Evolutionary conservation across 2,113 vertebrate genomes (phyloP).

Genomic region (Zeus faber): DNA sequence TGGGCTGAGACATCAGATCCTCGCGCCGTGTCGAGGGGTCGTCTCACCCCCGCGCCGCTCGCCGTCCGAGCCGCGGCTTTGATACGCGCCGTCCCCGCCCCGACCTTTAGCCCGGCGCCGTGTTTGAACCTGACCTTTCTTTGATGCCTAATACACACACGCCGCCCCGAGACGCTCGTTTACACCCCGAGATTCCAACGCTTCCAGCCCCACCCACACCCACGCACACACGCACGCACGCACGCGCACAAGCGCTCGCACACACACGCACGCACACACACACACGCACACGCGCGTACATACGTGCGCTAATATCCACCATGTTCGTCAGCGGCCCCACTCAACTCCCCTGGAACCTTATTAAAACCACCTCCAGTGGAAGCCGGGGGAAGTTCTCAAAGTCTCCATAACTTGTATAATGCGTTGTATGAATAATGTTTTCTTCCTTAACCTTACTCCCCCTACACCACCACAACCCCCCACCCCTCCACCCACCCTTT

Average conservation of each 20-base stretch:
- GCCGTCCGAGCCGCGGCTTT: no score
- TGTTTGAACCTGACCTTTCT: conserved; percentile 73
- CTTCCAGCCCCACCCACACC: conserved; percentile 48
- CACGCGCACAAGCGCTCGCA: conserved; percentile 9
- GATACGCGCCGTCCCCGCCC: no score
- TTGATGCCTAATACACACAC: conserved; percentile 76
- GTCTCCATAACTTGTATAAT: conserved; percentile 76
- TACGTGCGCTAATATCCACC: conserved; percentile 5
- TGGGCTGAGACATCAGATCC: conserved; percentile 72
- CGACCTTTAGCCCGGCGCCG: conserved; percentile 69
- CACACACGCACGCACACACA: conserved; percentile 6
- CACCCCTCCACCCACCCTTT: no score
- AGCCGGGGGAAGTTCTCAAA: conserved; percentile 75
- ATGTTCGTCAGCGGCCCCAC: conserved; percentile 61
- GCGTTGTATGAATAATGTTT: conserved; percentile 78
- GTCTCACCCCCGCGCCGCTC: not conserved
- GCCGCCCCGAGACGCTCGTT: conserved; percentile 51
- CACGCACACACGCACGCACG: conserved; percentile 15
- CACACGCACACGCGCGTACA: conserved; percentile 4
- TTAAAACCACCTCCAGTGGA: conserved; percentile 77
- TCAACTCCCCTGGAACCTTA: conserved; percentile 79
- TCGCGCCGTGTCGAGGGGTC: conserved; percentile 70
- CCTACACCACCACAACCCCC: no score
- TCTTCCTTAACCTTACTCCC: conserved; percentile 58
- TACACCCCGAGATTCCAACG: conserved; percentile 55